Evolutionary conservation across 2,113 vertebrate genomes (phyloP).

Genomic region (Mobula birostris): DNA sequence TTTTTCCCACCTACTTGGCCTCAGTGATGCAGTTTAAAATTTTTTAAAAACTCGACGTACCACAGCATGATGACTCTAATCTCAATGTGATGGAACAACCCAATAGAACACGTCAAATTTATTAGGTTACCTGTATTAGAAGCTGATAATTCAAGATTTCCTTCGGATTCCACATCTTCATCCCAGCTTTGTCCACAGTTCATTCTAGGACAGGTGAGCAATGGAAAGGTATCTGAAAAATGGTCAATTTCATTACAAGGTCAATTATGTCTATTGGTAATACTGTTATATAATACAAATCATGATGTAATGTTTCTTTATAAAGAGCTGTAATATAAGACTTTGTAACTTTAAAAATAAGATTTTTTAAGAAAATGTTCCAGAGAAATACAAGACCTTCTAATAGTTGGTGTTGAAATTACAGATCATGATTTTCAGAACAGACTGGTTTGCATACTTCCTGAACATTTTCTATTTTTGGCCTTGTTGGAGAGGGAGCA

Average conservation of each 20-base stretch:
- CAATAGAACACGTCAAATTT: not conserved
- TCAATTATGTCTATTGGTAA: not conserved
- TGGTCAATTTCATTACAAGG: not conserved
- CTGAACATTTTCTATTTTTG: not conserved
- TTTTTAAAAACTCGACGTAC: not conserved
- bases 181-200: slow-evolving; percentile 53
- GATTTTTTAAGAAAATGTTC: not conserved
- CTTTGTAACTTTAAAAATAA: not conserved
- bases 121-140: slow-evolving; percentile 77
- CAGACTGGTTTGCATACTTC: not conserved
- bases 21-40: not conserved
- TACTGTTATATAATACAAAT: not conserved
- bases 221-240: not conserved
- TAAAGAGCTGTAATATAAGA: not conserved
- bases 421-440: not conserved
- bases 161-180: slow-evolving; percentile 65
- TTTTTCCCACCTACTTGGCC: not conserved
- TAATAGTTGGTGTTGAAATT: not conserved
- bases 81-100: not conserved
- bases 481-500: not conserved
- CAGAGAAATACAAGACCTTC: not conserved
- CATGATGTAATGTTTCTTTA: not conserved
- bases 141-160: slow-evolving; percentile 47
- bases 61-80: not conserved
- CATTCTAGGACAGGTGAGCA: not conserved